Percentiles rank a stretch among this genome's conserved stretches.
phyloP scores from a whole-genome alignment of 1,140 invertebrate genomes.

The Idris sp. region DNA sequence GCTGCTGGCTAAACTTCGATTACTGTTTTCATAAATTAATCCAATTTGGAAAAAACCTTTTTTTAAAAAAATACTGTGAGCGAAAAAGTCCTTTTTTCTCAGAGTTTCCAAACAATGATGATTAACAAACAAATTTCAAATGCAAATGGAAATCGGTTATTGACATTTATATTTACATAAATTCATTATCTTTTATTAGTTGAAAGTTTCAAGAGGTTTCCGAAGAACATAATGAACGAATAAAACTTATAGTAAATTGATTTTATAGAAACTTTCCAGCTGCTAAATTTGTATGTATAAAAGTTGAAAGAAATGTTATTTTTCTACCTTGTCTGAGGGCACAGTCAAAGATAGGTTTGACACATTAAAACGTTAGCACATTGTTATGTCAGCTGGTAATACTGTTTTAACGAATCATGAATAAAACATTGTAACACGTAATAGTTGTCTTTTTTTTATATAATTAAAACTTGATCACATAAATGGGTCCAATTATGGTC shows the following conservation, averaged over 20 bases:
- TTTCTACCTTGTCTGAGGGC: too few species aligned
- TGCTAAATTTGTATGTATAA: too few species aligned
- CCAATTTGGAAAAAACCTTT: too few species aligned
- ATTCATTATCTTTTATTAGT: not conserved
- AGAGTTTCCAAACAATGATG: too few species aligned
- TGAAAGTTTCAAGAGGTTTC: conserved; percentile 2
- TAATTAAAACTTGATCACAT: conserved; percentile 23
- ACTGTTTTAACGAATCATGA: conserved; percentile 18
- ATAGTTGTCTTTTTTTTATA: conserved; percentile 24
- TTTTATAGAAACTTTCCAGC: too few species aligned
- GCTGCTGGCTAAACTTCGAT: conserved; percentile 3
- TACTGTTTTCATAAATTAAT: conserved; percentile 1
- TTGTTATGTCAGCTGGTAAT: conserved; percentile 11
- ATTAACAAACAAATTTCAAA: too few species aligned
- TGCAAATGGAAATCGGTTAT: conserved; percentile 1
- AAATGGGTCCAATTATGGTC: conserved; percentile 44
- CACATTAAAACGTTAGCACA: conserved; percentile 20
- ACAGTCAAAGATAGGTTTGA: too few species aligned
- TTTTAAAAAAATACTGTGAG: too few species aligned
- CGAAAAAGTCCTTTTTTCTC: too few species aligned
- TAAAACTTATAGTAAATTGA: too few species aligned
- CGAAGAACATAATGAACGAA: too few species aligned
- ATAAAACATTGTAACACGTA: conserved; percentile 38
- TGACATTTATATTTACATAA: not conserved
- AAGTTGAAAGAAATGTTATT: too few species aligned